phyloP scores from a whole-genome alignment of 2,797 vertebrate genomes.

The Neosilurus hyrtlii region DNA sequence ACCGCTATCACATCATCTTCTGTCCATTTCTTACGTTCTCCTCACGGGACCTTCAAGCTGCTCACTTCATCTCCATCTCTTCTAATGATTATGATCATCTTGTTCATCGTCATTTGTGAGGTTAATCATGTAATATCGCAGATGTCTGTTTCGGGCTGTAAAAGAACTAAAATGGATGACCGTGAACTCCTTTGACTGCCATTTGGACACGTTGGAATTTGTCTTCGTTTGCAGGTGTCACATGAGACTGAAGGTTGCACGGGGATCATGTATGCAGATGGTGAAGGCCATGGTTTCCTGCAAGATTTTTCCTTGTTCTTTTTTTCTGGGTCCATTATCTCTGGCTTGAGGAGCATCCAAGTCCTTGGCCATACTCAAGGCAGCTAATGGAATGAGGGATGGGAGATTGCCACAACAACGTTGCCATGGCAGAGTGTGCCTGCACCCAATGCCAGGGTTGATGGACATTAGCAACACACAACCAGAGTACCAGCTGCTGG shows the following conservation, averaged over 20 bases:
- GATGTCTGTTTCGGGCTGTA: conserved; percentile 2
- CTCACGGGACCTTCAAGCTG: neutral
- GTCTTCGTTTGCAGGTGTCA: conserved; percentile 10
- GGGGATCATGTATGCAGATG: neutral
- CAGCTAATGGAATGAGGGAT: conserved; percentile 10
- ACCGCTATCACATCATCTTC: conserved; percentile 1
- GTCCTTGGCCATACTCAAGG: neutral
- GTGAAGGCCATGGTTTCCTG: neutral
- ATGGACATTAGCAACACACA: conserved; percentile 46
- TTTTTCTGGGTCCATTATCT: conserved; percentile 9
- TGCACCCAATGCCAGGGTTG: conserved; percentile 38
- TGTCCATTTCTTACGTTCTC: neutral
- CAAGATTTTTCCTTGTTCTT: neutral
- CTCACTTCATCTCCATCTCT: conserved; percentile 19
- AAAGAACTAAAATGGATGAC: conserved; percentile 16
- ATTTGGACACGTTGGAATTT: conserved; percentile 16
- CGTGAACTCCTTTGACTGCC: neutral
- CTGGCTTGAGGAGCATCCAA: conserved; percentile 21
- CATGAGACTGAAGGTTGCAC: neutral
- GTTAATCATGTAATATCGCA: conserved; percentile 24
- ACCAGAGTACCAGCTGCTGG: conserved; percentile 44
- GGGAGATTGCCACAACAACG: neutral
- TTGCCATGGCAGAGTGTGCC: conserved; percentile 9
- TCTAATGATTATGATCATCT: conserved; percentile 22
- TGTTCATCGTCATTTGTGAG: conserved; percentile 11